Base-by-base conservation (phyloP, 2,888 invertebrate genomes). In the Hirtodrosophila histrioides region DNA sequence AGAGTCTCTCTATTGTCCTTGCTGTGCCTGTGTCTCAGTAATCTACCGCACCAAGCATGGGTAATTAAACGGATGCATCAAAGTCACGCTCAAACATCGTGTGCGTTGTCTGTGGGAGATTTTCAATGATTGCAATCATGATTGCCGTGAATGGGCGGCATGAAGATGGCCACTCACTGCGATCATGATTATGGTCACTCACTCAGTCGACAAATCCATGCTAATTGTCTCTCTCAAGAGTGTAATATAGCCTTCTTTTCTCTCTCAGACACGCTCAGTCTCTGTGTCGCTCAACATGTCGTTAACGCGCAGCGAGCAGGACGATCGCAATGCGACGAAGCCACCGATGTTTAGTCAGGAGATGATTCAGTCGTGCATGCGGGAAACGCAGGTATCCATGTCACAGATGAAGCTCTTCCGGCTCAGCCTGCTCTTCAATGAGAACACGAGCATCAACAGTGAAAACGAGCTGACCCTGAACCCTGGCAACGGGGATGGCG, bases 321-420 rank as follows among this genome's bases (percentile, higher is more conserved):
- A 68, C 0, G 82, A 88, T 11, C 62, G 9, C 0, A 74, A 69
- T 9, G 49, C 17, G 2, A 49, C 56, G 0, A 44, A 46, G 6
- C 2, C 35, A 0, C 9, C 35, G 9, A 71, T 62, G 41, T 56
- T 82, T 1, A 73, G 33, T 33, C 81, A 81, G 37, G 83, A 88
- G 0, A 57, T 89, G 41, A 27, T 90, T 10, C 82, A 80, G 27
- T 58, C 78, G 5, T 89, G 89, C 55, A 84, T 89, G 82, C 74
- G 81, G 0, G 84, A 86, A 45, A 89, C 90, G 4, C 84, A 90
- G 57, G 58, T 86, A 4, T 88, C 90, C 1, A 90, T 90, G 89
- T 73, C 80, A 0, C 90, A 88, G 45, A 46, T 89, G 33, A 80
- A 86, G 9, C 84, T 78, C 43, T 84, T 89, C 60, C 89, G 79